A percentile compares a stretch with the other conserved stretches of the same genome.
Evolutionary conservation across 2,113 vertebrate species (phyloP).

Genomic region (Cinclus mexicanus): DNA sequence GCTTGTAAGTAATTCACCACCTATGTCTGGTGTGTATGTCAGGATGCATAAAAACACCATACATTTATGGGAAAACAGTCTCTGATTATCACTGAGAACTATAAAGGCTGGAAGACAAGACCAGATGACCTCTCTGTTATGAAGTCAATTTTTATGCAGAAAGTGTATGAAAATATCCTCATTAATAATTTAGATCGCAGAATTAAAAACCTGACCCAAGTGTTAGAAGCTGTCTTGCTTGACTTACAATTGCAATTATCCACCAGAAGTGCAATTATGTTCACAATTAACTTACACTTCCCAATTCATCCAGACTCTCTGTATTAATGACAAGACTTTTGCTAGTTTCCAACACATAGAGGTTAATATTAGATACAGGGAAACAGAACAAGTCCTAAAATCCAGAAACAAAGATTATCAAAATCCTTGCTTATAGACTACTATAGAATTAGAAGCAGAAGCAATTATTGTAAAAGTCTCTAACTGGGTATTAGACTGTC

Average conservation of each 20-base stretch:
- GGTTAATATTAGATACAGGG: not conserved
- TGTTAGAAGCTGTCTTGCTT: slow-evolving; percentile 56
- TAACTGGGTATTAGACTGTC: not conserved
- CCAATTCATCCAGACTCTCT: not conserved
- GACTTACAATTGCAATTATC: slow-evolving; percentile 67
- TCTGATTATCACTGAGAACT: not conserved
- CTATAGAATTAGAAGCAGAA: not conserved
- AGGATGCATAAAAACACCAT: not conserved
- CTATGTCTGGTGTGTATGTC: not conserved
- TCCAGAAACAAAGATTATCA: not conserved
- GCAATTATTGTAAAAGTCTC: not conserved
- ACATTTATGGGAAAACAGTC: not conserved
- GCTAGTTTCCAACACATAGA: not conserved
- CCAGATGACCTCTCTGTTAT: not conserved
- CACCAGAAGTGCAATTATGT: slow-evolving; percentile 19
- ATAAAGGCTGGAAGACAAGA: not conserved
- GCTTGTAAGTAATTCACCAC: not conserved
- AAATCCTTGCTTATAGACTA: not conserved
- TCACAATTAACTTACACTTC: slow-evolving; percentile 38
- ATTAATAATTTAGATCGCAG: slow-evolving; percentile 72
- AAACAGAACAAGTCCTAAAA: not conserved
- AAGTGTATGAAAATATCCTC: slow-evolving; percentile 28
- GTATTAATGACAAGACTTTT: not conserved
- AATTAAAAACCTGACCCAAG: slow-evolving; percentile 65
- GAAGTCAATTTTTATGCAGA: slow-evolving; percentile 54